A percentile compares a stretch with the other conserved stretches of the same genome.
These are phyloP conservation scores for Nezara viridula DNA, from an alignment of 2,888 invertebrate species.

Conservation along the genomic window DNA sequence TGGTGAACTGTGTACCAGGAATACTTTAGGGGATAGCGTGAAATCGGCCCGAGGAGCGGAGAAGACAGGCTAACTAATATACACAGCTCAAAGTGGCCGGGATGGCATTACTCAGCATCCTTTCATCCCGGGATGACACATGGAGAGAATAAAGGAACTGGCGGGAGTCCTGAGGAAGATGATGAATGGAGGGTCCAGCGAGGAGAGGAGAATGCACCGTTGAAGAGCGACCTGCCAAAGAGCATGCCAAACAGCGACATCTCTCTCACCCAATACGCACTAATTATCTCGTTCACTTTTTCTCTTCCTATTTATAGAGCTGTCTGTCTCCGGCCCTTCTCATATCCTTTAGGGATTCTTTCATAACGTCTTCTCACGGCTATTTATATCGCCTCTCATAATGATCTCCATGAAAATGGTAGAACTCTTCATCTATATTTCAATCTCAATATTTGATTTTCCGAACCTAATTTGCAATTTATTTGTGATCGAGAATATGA, in stretches of 20 bases:
- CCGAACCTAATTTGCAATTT: background rate
- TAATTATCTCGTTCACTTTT: constrained; percentile 39
- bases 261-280: background rate
- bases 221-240: constrained; percentile 5
- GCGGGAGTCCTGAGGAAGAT: background rate
- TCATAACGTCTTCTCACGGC: background rate
- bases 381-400: background rate
- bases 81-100: background rate
- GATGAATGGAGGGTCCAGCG: constrained; percentile 24
- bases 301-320: background rate
- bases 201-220: constrained; percentile 33
- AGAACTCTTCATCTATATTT: background rate
- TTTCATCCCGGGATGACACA: background rate
- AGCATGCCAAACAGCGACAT: background rate
- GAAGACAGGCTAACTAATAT: background rate
- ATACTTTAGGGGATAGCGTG: background rate
- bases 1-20: no score
- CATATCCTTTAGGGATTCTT: background rate
- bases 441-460: background rate
- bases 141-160: background rate
- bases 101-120: background rate
- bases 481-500: no score
- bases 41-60: background rate
- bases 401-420: background rate
- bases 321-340: background rate